These are phyloP conservation scores for Mus musculus DNA, from an alignment of 2,113 vertebrate genomes.

Conservation along the genomic window DNA sequence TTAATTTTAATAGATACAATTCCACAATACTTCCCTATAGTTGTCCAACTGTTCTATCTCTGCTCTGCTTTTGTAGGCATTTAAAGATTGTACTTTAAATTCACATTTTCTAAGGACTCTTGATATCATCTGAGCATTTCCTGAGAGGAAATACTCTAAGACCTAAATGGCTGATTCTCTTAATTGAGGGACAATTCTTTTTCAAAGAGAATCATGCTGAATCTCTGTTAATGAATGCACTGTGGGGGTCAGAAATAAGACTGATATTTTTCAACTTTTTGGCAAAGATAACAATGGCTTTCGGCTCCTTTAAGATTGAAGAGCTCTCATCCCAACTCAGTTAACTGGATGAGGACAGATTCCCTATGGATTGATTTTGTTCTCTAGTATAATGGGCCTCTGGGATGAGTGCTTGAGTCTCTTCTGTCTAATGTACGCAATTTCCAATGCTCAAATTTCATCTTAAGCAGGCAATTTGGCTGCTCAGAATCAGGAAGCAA, in stretches of 20 bases:
- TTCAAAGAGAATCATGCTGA: slow-evolving; percentile 18
- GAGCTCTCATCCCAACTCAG: slow-evolving; percentile 56
- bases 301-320: slow-evolving; percentile 78
- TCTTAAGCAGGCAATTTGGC: not conserved
- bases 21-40: slow-evolving; percentile 56
- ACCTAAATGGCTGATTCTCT: slow-evolving; percentile 55
- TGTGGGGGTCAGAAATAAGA: slow-evolving; percentile 56
- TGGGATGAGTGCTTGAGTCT: slow-evolving; percentile 55
- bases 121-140: slow-evolving; percentile 57
- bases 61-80: slow-evolving; percentile 60
- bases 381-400: slow-evolving; percentile 74
- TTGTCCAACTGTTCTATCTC: slow-evolving; percentile 61
- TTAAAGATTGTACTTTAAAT: slow-evolving; percentile 76
- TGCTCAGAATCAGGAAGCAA: slow-evolving; percentile 40
- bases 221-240: slow-evolving; percentile 52
- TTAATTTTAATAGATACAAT: not conserved
- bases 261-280: slow-evolving; percentile 66
- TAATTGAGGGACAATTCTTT: slow-evolving; percentile 70
- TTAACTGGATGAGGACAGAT: slow-evolving; percentile 75
- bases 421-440: slow-evolving; percentile 48
- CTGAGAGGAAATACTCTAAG: slow-evolving; percentile 15
- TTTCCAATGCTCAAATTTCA: slow-evolving; percentile 62
- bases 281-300: slow-evolving; percentile 72
- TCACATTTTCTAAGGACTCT: slow-evolving; percentile 75
- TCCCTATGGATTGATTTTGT: slow-evolving; percentile 70